These are phyloP conservation scores for Stichodactyla mertensii DNA, from an alignment of 64 coral and sea anemone species.

Conservation along the genomic window DNA sequence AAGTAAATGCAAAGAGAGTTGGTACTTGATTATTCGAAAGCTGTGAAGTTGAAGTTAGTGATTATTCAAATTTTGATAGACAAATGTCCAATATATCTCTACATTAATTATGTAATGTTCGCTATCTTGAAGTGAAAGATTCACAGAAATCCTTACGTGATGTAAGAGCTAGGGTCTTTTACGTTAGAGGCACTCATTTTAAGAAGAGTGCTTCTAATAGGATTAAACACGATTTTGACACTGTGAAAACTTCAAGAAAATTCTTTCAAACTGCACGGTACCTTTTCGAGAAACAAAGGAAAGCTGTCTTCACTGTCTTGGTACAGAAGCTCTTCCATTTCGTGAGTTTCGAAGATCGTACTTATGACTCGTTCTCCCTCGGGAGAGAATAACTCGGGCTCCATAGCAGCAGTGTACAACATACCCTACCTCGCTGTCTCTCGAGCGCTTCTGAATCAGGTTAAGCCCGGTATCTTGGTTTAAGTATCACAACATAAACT, in stretches of 20 bases:
- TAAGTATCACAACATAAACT: neutral
- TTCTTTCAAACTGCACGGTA: neutral
- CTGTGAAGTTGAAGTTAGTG: too few species aligned
- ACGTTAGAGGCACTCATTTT: too few species aligned
- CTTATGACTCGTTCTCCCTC: constrained; percentile 26
- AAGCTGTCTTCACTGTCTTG: constrained; percentile 15
- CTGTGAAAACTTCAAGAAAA: neutral
- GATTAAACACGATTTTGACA: neutral
- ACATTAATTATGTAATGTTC: too few species aligned
- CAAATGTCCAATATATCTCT: too few species aligned
- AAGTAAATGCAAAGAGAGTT: neutral
- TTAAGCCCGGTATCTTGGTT: neutral
- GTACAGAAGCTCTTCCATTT: constrained; percentile 13
- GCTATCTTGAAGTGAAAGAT: too few species aligned
- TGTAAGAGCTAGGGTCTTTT: too few species aligned
- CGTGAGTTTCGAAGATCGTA: constrained; percentile 12
- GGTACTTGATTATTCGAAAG: too few species aligned
- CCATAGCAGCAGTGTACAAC: neutral
- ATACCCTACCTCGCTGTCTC: neutral
- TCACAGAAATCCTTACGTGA: too few species aligned
- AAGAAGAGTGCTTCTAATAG: neutral
- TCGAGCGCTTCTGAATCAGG: neutral
- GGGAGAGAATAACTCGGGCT: neutral
- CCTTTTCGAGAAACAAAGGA: neutral
- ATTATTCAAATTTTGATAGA: too few species aligned